Percentiles rank a stretch among this genome's conserved stretches.
These are phyloP conservation scores for Ctenochaetus hawaiiensis DNA, from an alignment of 2,797 vertebrate species.

Conservation along the genomic window DNA sequence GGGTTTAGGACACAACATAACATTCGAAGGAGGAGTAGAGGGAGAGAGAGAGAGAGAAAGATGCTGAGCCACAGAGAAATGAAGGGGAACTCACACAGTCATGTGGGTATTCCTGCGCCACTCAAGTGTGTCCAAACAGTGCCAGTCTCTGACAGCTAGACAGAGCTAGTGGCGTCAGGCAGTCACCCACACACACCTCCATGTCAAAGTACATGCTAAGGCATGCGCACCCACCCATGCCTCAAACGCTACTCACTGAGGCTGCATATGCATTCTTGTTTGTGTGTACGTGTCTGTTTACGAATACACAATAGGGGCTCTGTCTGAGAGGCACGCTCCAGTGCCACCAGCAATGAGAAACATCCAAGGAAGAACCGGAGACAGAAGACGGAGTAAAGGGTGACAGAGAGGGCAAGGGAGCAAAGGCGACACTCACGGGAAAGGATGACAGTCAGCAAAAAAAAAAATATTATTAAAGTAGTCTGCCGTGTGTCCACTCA, in stretches of 20 bases:
- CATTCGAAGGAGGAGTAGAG: background rate
- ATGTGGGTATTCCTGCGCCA: conserved; percentile 83
- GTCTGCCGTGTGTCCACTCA: conserved; percentile 78
- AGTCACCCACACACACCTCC: conserved; percentile 74
- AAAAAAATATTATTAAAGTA: background rate
- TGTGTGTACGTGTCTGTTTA: conserved; percentile 74
- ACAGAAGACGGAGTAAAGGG: conserved; percentile 32
- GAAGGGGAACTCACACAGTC: conserved; percentile 32
- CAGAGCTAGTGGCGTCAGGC: conserved; percentile 86
- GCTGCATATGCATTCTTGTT: conserved; percentile 65
- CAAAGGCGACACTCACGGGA: background rate
- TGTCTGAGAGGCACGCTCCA: conserved; percentile 81
- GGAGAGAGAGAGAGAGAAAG: background rate
- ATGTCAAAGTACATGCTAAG: conserved; percentile 64
- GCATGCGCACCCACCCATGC: conserved; percentile 57
- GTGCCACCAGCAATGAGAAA: conserved; percentile 83
- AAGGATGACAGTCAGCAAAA: background rate
- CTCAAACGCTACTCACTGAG: conserved; percentile 37
- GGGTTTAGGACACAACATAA: conserved; percentile 24
- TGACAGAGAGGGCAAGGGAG: conserved; percentile 56
- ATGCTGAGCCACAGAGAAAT: conserved; percentile 14
- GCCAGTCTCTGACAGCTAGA: conserved; percentile 87
- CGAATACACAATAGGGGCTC: conserved; percentile 76
- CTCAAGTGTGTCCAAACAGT: conserved; percentile 90
- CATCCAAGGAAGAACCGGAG: conserved; percentile 72